These are phyloP conservation scores for Toxostoma redivivum DNA, from an alignment of 2,113 vertebrate genomes.

Conservation along the genomic window DNA sequence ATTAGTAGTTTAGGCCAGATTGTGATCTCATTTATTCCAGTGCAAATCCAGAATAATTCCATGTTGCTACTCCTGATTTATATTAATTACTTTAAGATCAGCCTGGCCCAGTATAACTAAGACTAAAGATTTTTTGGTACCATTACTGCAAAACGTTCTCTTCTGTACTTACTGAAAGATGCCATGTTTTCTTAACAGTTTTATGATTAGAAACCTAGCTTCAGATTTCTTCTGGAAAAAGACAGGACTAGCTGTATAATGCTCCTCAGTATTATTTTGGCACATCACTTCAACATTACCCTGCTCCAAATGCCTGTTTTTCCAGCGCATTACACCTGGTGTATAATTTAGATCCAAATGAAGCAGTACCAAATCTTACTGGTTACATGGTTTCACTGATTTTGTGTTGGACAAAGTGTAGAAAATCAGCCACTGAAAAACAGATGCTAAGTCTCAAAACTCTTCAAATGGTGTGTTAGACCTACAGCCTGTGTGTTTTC, in stretches of 20 bases:
- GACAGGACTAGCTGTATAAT: background rate
- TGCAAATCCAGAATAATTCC: constrained; percentile 37
- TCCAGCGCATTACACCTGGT: background rate
- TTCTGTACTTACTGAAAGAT: background rate
- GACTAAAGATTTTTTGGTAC: background rate
- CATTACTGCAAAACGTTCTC: background rate
- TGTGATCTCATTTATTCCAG: constrained; percentile 60
- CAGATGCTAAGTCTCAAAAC: background rate
- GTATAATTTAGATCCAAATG: background rate
- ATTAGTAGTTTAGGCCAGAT: constrained; percentile 26
- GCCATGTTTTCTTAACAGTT: background rate
- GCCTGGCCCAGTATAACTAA: background rate
- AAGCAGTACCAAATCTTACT: background rate
- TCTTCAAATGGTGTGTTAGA: background rate
- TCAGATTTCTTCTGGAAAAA: constrained; percentile 19
- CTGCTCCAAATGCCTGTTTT: background rate
- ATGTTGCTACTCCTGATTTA: background rate
- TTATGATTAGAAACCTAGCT: background rate
- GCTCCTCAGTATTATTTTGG: background rate
- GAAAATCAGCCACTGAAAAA: background rate
- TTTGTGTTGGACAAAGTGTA: background rate
- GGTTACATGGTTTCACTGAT: background rate
- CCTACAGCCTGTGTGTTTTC: background rate
- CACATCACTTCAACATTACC: background rate
- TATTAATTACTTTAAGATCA: constrained; percentile 4